Conservation (phyloP, 2,888 invertebrate genomes). For the Anticlea derivata region DNA sequence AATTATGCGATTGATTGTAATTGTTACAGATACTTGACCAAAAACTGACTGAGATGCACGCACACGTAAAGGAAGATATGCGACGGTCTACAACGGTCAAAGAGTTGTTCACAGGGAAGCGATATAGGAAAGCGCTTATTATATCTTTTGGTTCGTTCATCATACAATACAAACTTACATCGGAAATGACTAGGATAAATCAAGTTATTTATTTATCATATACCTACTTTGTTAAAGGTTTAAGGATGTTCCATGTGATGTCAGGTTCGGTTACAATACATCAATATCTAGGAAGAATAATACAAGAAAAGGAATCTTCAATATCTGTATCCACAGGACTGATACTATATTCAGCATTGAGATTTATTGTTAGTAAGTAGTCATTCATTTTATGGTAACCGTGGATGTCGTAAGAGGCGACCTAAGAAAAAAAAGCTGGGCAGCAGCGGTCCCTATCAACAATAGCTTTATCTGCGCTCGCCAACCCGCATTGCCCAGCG, state of each 20-base stretch:
- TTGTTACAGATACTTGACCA: conserved; percentile 51
- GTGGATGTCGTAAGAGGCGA: no score
- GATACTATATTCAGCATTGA: conserved; percentile 55
- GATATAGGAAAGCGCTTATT: conserved; percentile 68
- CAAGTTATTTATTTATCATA: not conserved
- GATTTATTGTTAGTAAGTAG: conserved; percentile 56
- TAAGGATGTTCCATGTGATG: conserved; percentile 55
- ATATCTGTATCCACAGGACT: conserved; percentile 48
- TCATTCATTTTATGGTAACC: not conserved
- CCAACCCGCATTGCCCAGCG: no score
- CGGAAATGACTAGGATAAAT: no score
- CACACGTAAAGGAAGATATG: conserved; percentile 71
- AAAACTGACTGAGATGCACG: conserved; percentile 50
- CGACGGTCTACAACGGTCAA: conserved; percentile 62
- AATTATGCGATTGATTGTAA: not conserved
- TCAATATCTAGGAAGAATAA: conserved; percentile 59
- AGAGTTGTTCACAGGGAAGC: conserved; percentile 71
- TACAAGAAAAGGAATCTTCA: conserved; percentile 52
- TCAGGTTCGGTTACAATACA: conserved; percentile 54
- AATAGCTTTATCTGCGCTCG: no score
- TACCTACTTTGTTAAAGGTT: conserved; percentile 40
- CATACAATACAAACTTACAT: not conserved
- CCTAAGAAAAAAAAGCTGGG: no score
- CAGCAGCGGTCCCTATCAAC: no score
- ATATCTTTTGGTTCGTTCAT: conserved; percentile 54